Conservation (phyloP, 1,140 invertebrate genomes). For the Diabrotica virgifera region DNA sequence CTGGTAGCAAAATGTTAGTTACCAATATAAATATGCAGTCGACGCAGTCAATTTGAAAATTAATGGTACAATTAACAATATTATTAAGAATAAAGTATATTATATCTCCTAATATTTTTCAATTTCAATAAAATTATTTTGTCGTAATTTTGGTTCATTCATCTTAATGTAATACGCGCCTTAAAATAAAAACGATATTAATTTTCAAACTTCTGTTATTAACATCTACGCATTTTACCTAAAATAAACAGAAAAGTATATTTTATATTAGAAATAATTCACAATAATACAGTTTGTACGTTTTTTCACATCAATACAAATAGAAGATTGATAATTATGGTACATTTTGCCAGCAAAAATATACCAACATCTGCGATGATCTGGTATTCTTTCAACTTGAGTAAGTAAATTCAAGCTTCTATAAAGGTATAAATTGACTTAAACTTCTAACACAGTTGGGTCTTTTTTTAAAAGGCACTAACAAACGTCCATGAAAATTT, state of each 20-base stretch:
- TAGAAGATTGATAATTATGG: constrained; percentile 7
- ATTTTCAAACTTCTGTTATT: too few species aligned
- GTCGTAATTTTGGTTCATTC: too few species aligned
- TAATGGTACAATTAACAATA: too few species aligned
- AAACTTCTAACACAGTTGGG: constrained; percentile 12
- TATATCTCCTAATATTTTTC: too few species aligned
- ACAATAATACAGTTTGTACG: constrained; percentile 6
- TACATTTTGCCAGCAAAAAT: constrained; percentile 19
- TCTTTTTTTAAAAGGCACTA: constrained; percentile 7
- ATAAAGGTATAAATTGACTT: constrained; percentile 9
- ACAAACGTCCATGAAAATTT: too few species aligned
- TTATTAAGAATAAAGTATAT: too few species aligned
- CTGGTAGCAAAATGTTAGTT: background rate
- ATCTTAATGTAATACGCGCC: too few species aligned
- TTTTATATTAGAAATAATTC: background rate
- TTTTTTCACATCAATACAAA: background rate
- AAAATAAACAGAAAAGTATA: background rate
- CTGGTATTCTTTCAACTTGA: background rate
- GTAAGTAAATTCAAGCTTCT: constrained; percentile 13
- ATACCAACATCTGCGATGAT: background rate
- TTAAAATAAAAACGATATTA: too few species aligned
- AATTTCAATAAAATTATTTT: too few species aligned
- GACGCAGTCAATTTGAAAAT: background rate
- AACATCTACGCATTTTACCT: too few species aligned
- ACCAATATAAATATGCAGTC: constrained; percentile 4